These are phyloP conservation scores for Herpetotheres cachinnans DNA, from an alignment of 2,113 vertebrate genomes.

Conservation along the genomic window DNA sequence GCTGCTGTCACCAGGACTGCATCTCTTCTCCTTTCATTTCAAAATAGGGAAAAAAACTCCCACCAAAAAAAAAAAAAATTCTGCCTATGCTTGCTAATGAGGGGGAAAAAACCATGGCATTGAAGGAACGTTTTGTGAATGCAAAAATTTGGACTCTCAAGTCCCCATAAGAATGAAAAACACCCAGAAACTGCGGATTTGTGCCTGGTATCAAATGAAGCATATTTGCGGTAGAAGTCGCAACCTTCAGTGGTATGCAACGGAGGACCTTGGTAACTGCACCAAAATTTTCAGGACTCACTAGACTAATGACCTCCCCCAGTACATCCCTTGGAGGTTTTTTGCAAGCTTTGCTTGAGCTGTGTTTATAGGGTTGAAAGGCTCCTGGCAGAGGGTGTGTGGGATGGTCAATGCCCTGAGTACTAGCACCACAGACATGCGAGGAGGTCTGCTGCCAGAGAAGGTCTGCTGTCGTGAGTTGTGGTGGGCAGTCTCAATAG, in stretches of 20 bases:
- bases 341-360: background rate
- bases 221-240: background rate
- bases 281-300: background rate
- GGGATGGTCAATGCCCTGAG: background rate
- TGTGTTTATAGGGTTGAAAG: background rate
- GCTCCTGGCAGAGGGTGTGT: background rate
- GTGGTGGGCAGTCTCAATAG: background rate
- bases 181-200: background rate
- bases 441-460: too few species aligned
- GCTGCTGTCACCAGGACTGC: background rate
- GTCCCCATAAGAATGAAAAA: background rate
- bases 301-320: background rate
- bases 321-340: background rate
- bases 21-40: background rate
- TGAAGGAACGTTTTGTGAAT: background rate
- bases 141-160: background rate
- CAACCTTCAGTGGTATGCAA: background rate
- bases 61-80: background rate
- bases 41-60: accelerated
- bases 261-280: background rate
- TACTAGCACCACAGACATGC: background rate
- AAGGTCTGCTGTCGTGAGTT: too few species aligned
- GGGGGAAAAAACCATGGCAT: background rate
- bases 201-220: background rate
- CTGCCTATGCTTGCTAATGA: background rate